A percentile compares a stretch with the other conserved stretches of the same genome.
Conservation (phyloP, 2,113 vertebrate genomes). For the Tyto alba region DNA sequence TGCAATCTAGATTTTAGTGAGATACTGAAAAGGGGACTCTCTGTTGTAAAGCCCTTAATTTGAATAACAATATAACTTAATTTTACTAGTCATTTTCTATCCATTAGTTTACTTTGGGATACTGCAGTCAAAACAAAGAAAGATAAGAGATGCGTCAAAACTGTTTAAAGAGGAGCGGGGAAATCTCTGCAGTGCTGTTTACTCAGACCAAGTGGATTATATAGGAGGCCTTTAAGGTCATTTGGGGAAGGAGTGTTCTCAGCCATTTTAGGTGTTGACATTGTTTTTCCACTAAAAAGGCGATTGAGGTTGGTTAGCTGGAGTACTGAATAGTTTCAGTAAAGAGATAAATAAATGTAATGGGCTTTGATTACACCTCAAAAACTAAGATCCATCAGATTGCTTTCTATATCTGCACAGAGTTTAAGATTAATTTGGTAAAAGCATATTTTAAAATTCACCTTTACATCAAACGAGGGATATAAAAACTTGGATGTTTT, state of each 20-base stretch:
- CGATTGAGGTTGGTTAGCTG: not conserved
- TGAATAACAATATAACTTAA: not conserved
- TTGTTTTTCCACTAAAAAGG: not conserved
- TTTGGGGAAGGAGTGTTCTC: not conserved
- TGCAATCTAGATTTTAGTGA: not conserved
- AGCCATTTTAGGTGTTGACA: not conserved
- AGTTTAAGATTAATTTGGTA: not conserved
- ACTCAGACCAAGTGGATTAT: not conserved
- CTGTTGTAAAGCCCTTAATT: not conserved
- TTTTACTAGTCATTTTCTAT: not conserved
- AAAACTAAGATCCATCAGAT: not conserved
- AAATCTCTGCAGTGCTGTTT: not conserved
- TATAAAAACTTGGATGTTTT: slow-evolving; percentile 2
- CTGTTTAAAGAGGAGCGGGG: not conserved
- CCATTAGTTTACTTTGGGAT: not conserved
- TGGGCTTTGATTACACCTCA: not conserved
- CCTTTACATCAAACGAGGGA: not conserved
- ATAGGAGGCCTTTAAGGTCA: not conserved
- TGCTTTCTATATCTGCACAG: not conserved
- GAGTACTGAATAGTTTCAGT: not conserved
- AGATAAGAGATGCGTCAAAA: not conserved
- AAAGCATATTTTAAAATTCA: not conserved
- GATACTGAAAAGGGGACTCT: not conserved
- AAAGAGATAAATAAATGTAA: not conserved
- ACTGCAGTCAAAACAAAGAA: not conserved